Conservation (phyloP, 1,140 invertebrate species). For the Bicyclus anynana region DNA sequence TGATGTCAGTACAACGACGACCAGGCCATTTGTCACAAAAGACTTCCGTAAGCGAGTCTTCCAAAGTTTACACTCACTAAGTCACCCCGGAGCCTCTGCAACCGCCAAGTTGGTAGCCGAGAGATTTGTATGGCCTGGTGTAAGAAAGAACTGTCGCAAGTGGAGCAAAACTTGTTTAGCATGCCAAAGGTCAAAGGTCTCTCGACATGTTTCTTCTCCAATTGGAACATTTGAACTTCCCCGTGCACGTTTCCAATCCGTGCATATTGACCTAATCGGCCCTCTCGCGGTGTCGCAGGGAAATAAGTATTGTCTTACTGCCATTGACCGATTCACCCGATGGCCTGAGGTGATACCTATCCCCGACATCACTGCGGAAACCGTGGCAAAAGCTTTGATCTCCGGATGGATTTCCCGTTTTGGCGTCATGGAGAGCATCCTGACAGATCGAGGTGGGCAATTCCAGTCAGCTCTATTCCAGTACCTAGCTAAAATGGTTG, state of each 20-base stretch:
- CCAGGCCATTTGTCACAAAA: conserved; percentile 8
- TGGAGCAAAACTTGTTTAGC: conserved; percentile 13
- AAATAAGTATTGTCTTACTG: conserved; percentile 18
- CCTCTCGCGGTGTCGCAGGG: conserved; percentile 16
- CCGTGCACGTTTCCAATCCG: conserved; percentile 5
- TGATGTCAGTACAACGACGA: too few species aligned
- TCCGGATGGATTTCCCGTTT: conserved; percentile 21
- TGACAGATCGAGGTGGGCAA: conserved; percentile 18
- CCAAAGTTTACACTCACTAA: background rate
- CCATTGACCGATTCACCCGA: conserved; percentile 10
- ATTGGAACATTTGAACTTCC: conserved; percentile 10
- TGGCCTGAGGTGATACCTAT: conserved; percentile 23
- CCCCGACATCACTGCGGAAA: conserved; percentile 18
- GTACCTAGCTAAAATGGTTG: conserved; percentile 2
- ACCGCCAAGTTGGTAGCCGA: conserved; percentile 13
- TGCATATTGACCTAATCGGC: conserved; percentile 17
- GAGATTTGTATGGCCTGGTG: conserved; percentile 20
- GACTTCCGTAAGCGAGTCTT: background rate
- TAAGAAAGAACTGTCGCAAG: conserved; percentile 17
- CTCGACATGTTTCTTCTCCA: conserved; percentile 18
- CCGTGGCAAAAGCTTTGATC: conserved; percentile 12
- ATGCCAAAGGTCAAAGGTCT: conserved; percentile 19
- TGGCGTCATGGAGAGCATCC: conserved; percentile 7
- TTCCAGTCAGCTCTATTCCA: conserved; percentile 22
- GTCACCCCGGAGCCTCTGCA: too few species aligned